A percentile compares a stretch with the other conserved stretches of the same genome.
Conservation (phyloP, 2,113 vertebrate genomes). For the Chaetodon trifascialis region DNA sequence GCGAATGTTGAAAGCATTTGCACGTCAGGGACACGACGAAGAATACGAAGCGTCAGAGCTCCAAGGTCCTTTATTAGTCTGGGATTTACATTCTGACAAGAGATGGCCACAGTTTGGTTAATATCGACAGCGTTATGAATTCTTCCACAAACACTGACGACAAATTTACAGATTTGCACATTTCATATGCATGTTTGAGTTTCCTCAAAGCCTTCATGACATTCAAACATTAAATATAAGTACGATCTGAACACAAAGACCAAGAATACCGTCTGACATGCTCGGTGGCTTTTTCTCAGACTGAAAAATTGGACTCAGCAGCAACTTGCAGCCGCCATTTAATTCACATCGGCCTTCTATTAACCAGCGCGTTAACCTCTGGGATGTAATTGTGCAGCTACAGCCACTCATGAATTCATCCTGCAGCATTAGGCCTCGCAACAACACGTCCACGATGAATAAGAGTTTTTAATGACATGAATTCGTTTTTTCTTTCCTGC, state of each 20-base stretch:
- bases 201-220: not conserved
- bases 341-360: not conserved
- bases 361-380: constrained; percentile 13
- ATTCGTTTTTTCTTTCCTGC: not conserved
- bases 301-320: too few relatives aligned
- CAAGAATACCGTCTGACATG: not conserved
- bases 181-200: not conserved
- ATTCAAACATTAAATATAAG: not conserved
- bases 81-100: constrained; percentile 13
- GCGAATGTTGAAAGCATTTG: not conserved
- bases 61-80: constrained; percentile 1
- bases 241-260: not conserved
- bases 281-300: not conserved
- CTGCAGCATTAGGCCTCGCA: not conserved
- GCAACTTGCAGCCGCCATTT: not conserved
- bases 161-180: not conserved
- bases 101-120: not conserved
- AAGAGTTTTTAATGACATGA: not conserved
- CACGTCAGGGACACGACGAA: constrained; percentile 5
- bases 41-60: not conserved
- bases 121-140: not conserved
- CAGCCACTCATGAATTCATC: constrained; percentile 6
- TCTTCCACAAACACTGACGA: not conserved
- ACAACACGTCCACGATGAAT: not conserved
- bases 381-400: not conserved